Evolutionary conservation across 2,113 vertebrate species (phyloP), one percentile per base, ranked within the genome.

Genomic region (Zingel zingel): DNA sequence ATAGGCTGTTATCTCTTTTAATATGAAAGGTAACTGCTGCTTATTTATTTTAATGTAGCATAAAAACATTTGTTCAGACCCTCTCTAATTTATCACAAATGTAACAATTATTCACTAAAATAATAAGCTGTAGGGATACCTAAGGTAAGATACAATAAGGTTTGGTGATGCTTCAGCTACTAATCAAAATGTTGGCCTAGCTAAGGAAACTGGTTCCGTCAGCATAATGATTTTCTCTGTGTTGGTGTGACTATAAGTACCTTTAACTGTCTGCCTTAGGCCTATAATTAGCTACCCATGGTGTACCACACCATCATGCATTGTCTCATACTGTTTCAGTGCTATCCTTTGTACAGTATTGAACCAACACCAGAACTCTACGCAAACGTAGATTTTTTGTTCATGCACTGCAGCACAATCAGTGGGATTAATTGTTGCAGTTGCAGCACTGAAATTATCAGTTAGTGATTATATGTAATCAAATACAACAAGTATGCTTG

Each of bases 241-340:
- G 71, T 39, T 90, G 54, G 73, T 81, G 78, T 72, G 75, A 43
- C 70, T 33, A 51, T 73, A 82, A 77, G 67, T 54, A 82, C 77
- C 43, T 23, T 86, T 73, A 84, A 84, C 84, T 82, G 72, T 81
- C 74, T 73, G 82, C 77, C 75, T 78, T 63, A n/a, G 84, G 74
- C 75, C 79, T 81, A 61, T 88, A 86, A 86, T 92, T 85, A 89
- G 74, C 66, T 86, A 71, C 80, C 62, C 51, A 66, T 12, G 30
- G 76, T 66, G 66, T 15, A 62, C 61, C 58, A 47, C 30, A 63
- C 67, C 59, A 81, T 65, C 72, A 47, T 83, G 57, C 27, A 51
- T 72, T 84, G 65, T 64, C 71, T 77, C 25, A 48, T 45, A 54
- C 27, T 51, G 77, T 59, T 82, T 45, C 51, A 6, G 53, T 59